These are phyloP conservation scores for Ambastaia sidthimunki DNA, from an alignment of 2,797 vertebrate species.

Conservation along the genomic window DNA sequence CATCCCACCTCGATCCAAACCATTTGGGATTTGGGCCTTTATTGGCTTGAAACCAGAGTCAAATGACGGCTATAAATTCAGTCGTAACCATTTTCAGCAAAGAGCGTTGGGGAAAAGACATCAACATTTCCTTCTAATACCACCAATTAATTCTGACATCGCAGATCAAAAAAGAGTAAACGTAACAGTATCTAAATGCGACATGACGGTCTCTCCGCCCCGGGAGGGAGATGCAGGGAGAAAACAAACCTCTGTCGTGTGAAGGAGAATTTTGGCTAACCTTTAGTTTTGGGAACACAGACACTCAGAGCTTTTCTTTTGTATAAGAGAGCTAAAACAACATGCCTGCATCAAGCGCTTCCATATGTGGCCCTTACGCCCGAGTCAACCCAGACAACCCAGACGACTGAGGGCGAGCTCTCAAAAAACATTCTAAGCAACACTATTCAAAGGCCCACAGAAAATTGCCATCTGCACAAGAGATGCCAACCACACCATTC, in stretches of 20 bases:
- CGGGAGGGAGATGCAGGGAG: slow-evolving; percentile 20
- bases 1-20: slow-evolving; percentile 63
- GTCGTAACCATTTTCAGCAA: slow-evolving; percentile 59
- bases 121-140: slow-evolving; percentile 43
- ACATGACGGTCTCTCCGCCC: slow-evolving; percentile 40
- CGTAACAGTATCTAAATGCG: slow-evolving; percentile 53
- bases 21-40: slow-evolving; percentile 65
- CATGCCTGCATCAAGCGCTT: slow-evolving; percentile 75
- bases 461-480: not conserved
- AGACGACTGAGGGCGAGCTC: slow-evolving; percentile 40
- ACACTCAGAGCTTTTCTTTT: slow-evolving; percentile 68
- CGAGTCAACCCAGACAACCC: slow-evolving; percentile 56
- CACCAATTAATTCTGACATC: slow-evolving; percentile 67
- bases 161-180: slow-evolving; percentile 60
- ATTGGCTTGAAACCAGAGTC: slow-evolving; percentile 68
- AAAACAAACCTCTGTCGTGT: slow-evolving; percentile 32
- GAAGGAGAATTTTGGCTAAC: slow-evolving; percentile 59
- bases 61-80: slow-evolving; percentile 66
- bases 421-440: slow-evolving; percentile 3
- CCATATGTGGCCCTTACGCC: slow-evolving; percentile 75
- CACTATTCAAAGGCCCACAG: not conserved
- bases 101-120: slow-evolving; percentile 55
- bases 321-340: slow-evolving; percentile 73
- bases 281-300: slow-evolving; percentile 64
- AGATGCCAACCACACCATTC: not conserved